A percentile compares a stretch with the other conserved stretches of the same genome.
Conservation (phyloP, 2,797 vertebrate species). For the Leptoclinus maculatus region DNA sequence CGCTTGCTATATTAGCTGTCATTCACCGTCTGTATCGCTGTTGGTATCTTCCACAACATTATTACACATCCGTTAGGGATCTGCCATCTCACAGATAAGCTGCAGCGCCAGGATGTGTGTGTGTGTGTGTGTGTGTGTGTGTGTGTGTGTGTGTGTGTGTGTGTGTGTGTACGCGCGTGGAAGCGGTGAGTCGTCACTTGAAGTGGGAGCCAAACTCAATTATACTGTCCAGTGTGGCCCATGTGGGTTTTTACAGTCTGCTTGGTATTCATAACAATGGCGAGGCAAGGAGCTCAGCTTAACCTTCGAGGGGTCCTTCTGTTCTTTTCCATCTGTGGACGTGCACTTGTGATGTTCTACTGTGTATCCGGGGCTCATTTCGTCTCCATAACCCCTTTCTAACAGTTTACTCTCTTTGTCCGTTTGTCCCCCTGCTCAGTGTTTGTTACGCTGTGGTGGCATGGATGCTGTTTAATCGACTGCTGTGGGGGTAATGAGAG, state of each 20-base stretch:
- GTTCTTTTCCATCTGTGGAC: conserved; percentile 22
- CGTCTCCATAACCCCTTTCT: conserved; percentile 25
- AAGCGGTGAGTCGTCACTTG: conserved; percentile 20
- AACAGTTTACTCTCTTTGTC: conserved; percentile 12
- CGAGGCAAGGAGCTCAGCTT: conserved; percentile 11
- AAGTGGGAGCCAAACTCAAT: conserved; percentile 44
- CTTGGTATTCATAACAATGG: conserved; percentile 41
- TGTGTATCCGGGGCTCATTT: conserved; percentile 21
- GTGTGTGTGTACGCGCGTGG: conserved; percentile 15
- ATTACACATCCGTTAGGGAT: conserved; percentile 40
- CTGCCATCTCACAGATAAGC: conserved; percentile 35
- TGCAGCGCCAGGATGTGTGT: conserved; percentile 9
- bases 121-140: conserved; percentile 1
- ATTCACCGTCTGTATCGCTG: conserved; percentile 37
- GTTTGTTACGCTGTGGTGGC: conserved; percentile 36
- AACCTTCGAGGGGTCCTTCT: conserved; percentile 7
- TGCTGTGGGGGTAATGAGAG: conserved; percentile 70
- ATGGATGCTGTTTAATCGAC: conserved; percentile 51
- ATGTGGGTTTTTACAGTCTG: conserved; percentile 28
- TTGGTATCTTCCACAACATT: conserved; percentile 28
- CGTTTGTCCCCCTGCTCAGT: conserved; percentile 13
- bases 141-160: conserved; percentile 8
- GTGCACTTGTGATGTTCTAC: conserved; percentile 19
- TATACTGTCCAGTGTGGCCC: conserved; percentile 14
- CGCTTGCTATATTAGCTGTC: conserved; percentile 51